Base-by-base conservation (phyloP, 92 coral and sea anemone species). In the Parazoanthus darwini region DNA sequence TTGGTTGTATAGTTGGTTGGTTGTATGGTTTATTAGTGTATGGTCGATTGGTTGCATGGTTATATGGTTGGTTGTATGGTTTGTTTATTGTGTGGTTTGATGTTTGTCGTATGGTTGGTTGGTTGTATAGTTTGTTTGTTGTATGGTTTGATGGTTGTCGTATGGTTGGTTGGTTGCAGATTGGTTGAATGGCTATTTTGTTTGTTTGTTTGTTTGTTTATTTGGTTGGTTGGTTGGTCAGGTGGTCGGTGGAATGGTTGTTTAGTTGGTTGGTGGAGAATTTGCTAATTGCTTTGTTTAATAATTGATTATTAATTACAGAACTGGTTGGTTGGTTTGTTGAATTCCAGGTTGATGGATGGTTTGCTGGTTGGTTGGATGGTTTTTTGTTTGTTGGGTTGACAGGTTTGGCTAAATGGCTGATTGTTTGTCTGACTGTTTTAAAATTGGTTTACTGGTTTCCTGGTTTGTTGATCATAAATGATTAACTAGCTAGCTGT, bases 211-310 rank as follows among this genome's bases (percentile, higher is more conserved):
- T 78, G 81, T 77, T 29, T 29, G 33, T 29, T 43, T 43, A 16
- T 29, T 43, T 22, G 6, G 6, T n/a, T 77, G 81, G 18, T 77
- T 77, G 81, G 50, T 36, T 29, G 25, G 81, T 77, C 33, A 51
- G 38, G 6, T 77, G 48, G 44, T 54, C 7, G 0, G 2, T 25
- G 1, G 36, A 48, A 50, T 15, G 51, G 51, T 58, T 58, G 66
- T 1, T 37, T 78, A 20, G 82, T 37, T 78, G 82, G 82, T 78
- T 78, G 58, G 56, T 78, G 56, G 82, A 22, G 8, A 23, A 54
- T 78, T 78, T 44, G 51, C 8, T 48, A 7, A 11, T 48, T 10
- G 51, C 13, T 48, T 48, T 48, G 51, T 8, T 48, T 7, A 48
- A 48, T 48, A 0, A 48, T 48, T 48, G 51, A 48, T 48, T 48